Conservation (phyloP, 2,797 vertebrate species). For the Neosilurus mollespiculum region DNA sequence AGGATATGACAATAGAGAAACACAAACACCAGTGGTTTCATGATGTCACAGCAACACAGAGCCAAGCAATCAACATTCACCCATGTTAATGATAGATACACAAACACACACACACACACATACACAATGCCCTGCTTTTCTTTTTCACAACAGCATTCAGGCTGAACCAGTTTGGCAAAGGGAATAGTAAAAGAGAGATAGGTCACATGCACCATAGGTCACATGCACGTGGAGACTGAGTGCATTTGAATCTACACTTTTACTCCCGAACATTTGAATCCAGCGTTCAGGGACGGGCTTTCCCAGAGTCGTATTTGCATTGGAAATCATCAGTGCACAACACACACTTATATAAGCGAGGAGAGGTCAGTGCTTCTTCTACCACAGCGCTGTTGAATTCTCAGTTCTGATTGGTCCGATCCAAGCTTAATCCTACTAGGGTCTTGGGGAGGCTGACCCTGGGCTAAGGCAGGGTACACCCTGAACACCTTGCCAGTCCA, state of each 20-base stretch:
- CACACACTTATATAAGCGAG: no score
- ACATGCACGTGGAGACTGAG: background rate
- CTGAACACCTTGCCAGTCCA: no score
- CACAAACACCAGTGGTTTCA: conserved; percentile 6
- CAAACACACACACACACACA: background rate
- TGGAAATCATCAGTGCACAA: conserved; percentile 17
- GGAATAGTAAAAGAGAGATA: background rate
- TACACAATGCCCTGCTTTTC: conserved; percentile 17
- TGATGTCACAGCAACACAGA: conserved; percentile 46
- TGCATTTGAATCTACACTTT: background rate
- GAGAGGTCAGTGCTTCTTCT: background rate
- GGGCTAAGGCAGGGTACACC: no score
- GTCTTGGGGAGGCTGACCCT: no score
- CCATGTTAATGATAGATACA: conserved; percentile 11
- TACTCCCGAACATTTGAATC: conserved; percentile 35
- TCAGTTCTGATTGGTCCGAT: background rate
- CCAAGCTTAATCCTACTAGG: no score
- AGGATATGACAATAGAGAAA: background rate
- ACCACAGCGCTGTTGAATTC: background rate
- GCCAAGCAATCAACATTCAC: conserved; percentile 57
- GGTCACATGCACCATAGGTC: conserved; percentile 9
- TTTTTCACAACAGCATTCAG: conserved; percentile 39
- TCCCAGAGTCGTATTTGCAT: conserved; percentile 56
- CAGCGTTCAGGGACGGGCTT: conserved; percentile 25
- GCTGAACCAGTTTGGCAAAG: conserved; percentile 55